Percentiles rank a stretch among this genome's conserved stretches.
Conservation (phyloP, 2,797 vertebrate species). For the Xenentodon cancila region DNA sequence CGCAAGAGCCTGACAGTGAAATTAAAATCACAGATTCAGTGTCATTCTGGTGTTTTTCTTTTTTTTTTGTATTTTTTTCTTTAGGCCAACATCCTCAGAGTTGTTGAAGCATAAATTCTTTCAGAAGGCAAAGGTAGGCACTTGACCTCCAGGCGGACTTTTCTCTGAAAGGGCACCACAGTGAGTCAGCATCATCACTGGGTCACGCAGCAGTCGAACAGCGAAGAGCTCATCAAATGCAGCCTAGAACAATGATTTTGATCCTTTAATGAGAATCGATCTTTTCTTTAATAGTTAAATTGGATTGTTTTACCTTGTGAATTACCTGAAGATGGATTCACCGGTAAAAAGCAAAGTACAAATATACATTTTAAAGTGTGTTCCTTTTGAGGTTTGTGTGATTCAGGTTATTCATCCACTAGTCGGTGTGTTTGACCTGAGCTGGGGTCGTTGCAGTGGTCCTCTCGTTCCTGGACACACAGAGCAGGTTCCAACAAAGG, state of each 20-base stretch:
- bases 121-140: constrained; percentile 95
- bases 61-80: constrained; percentile 5
- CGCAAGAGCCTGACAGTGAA: too few relatives aligned
- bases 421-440: constrained; percentile 25
- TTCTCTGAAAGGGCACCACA: background rate
- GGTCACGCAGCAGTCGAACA: constrained; percentile 27
- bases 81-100: constrained; percentile 94
- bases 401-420: constrained; percentile 15
- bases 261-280: too few relatives aligned
- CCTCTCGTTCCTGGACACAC: constrained; percentile 44
- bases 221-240: too few relatives aligned
- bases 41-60: constrained; percentile 57
- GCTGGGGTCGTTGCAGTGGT: constrained; percentile 46
- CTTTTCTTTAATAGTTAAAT: background rate
- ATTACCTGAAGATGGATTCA: too few relatives aligned
- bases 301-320: background rate
- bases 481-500: constrained; percentile 59
- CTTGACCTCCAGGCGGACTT: constrained; percentile 1
- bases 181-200: constrained; percentile 34
- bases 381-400: constrained; percentile 15
- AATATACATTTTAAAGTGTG: background rate
- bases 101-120: constrained; percentile 98
- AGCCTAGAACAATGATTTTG: too few relatives aligned
- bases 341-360: background rate
- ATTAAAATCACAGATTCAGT: constrained; percentile 10